Base-by-base conservation (phyloP, 2,888 invertebrate species). In the Acronicta leporina region DNA sequence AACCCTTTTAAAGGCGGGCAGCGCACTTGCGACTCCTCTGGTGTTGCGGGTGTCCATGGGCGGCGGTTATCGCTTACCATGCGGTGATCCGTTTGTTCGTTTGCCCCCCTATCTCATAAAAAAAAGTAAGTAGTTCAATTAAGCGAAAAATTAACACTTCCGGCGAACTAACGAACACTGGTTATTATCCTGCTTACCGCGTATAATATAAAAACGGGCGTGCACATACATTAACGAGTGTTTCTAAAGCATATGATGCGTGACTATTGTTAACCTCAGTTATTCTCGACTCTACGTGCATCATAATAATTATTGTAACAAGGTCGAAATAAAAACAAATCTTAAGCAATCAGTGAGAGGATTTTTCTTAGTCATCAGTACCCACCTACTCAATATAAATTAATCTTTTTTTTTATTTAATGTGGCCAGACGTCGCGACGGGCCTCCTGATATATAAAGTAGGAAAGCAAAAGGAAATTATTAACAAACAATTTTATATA, bases 181-280 rank as follows among this genome's bases (percentile, higher is more conserved):
- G 45, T 9, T 46, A 13, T 33, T 5, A 38, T 35, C 46, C 46
- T 55, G 11, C 47, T 15, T 20, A 30, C 45, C 65, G 49, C 48
- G 13, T 48, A 11, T n/a, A n/a, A n/a, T 35, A 30, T 8, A 46
- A 15, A 53, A 3, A 27, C 27, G 9, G 33, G 41, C 53, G 25
- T 50, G 35, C 50, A 66, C 42, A 73, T 44, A 46, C 16, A 52
- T n/a, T 33, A 66, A 46, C 14, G 30, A 15, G 27, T 53, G 30
- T 33, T 38, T 15, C 27, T 45, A 46, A 13, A 58, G n/a, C 15
- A n/a, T 43, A 27, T 42, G 40, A 59, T 43, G 73, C 68, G 68
- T 67, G 73, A 47, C 53, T 16, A 41, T 30, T 44, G 16, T 25
- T 67, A 67, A 25, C 73, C 68, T 59, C 49, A 40, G 20, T 15